phyloP scores from a whole-genome alignment of 30 jellyfish, hydroid and myxozoan genomes.

The Mastigias papua region DNA sequence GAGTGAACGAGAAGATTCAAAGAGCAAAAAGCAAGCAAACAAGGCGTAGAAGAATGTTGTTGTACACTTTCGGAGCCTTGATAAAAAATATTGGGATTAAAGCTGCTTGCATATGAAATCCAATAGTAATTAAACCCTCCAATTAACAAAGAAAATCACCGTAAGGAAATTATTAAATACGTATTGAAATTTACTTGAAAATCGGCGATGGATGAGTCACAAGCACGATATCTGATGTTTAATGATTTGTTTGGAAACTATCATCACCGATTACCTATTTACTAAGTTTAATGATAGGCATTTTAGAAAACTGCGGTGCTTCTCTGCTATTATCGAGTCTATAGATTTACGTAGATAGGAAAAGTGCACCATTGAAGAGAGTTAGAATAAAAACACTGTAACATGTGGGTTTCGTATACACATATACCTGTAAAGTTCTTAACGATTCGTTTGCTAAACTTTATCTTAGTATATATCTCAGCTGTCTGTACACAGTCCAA shows the following conservation, averaged over 20 bases:
- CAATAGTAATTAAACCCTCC: background rate
- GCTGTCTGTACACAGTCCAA: too few relatives aligned
- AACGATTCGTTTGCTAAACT: too few relatives aligned
- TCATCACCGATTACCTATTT: background rate
- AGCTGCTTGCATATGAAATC: background rate
- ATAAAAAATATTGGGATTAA: constrained; percentile 37
- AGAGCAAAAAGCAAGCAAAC: background rate
- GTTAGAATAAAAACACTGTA: too few relatives aligned
- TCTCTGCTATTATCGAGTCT: too few relatives aligned
- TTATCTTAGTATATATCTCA: too few relatives aligned
- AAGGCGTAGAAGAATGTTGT: background rate
- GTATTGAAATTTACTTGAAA: background rate
- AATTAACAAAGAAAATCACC: background rate
- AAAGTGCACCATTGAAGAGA: too few relatives aligned
- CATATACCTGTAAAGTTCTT: too few relatives aligned
- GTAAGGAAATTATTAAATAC: background rate
- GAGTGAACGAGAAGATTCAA: background rate
- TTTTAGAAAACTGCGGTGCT: too few relatives aligned
- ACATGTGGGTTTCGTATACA: too few relatives aligned
- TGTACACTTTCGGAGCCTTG: constrained; percentile 20
- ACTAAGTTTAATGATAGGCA: background rate
- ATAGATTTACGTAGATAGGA: too few relatives aligned
- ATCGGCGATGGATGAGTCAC: background rate
- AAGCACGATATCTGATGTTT: background rate
- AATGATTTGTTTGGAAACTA: background rate